These are phyloP conservation scores for Andrena minutula DNA, from an alignment of 2,888 invertebrate species.

Conservation along the genomic window DNA sequence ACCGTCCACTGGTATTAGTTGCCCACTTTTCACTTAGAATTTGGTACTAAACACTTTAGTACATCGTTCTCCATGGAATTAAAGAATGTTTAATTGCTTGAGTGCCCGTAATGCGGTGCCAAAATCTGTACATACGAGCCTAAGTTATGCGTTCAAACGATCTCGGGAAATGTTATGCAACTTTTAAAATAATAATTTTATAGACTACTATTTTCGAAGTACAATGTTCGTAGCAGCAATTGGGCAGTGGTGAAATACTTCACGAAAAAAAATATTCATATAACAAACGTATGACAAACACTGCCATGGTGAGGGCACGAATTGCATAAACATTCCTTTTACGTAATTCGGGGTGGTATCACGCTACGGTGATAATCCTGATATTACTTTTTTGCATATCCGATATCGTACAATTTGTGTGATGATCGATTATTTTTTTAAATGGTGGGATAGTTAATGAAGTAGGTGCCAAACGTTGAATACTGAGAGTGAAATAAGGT, in stretches of 20 bases:
- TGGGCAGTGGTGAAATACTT: slow-evolving; percentile 11
- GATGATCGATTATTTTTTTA: slow-evolving; percentile 17
- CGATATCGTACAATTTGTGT: slow-evolving; percentile 23
- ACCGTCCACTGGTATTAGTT: slow-evolving; percentile 62
- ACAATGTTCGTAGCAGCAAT: slow-evolving; percentile 1
- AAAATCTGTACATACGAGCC: slow-evolving; percentile 54
- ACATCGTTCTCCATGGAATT: slow-evolving; percentile 1
- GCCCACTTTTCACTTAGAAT: slow-evolving; percentile 25
- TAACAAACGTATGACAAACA: slow-evolving; percentile 46
- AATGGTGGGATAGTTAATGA: slow-evolving; percentile 17
- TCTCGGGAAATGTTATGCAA: slow-evolving; percentile 13
- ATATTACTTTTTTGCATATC: slow-evolving; percentile 31
- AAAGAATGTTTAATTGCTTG: slow-evolving; percentile 29
- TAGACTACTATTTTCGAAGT: slow-evolving; percentile 27
- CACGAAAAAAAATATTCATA: slow-evolving; percentile 1
- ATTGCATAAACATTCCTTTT: not conserved
- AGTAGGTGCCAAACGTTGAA: slow-evolving; percentile 59
- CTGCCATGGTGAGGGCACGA: slow-evolving; percentile 60
- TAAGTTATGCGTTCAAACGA: slow-evolving; percentile 39
- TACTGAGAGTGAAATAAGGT: slow-evolving; percentile 14
- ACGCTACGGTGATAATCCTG: slow-evolving; percentile 24
- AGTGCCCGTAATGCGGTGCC: slow-evolving; percentile 55
- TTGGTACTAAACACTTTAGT: not conserved
- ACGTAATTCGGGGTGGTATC: slow-evolving; percentile 6
- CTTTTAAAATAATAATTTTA: slow-evolving; percentile 21